These are phyloP conservation scores for Harpagus bidentatus DNA, from an alignment of 2,113 vertebrate species.

Conservation along the genomic window DNA sequence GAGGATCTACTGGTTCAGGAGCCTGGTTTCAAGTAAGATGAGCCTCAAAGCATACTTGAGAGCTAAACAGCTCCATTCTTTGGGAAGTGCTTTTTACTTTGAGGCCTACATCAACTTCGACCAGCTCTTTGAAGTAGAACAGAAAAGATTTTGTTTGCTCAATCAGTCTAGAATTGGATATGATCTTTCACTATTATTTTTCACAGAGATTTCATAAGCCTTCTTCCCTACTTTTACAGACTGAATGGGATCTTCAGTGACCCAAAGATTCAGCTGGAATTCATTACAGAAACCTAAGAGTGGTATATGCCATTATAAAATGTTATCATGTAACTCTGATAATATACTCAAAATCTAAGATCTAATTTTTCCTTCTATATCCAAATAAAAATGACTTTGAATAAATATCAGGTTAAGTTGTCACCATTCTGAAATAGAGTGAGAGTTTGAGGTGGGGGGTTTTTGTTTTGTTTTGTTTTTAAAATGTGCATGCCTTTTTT, in stretches of 20 bases:
- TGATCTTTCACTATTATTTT: not conserved
- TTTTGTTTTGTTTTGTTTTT: not conserved
- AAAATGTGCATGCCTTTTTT: not conserved
- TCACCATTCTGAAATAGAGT: not conserved
- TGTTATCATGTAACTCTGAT: not conserved
- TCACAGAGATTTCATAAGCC: not conserved
- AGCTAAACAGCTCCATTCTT: not conserved
- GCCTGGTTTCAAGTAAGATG: not conserved
- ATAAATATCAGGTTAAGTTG: conserved; percentile 37
- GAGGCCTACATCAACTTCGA: not conserved
- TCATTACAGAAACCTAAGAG: not conserved
- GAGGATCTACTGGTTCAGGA: not conserved
- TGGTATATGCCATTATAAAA: not conserved
- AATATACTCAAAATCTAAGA: not conserved
- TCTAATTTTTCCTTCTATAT: not conserved
- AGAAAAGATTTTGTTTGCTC: not conserved
- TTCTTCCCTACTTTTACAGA: not conserved
- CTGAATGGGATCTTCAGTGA: not conserved
- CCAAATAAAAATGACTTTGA: not conserved
- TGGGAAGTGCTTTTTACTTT: not conserved
- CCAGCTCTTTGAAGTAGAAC: not conserved
- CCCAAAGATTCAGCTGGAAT: not conserved
- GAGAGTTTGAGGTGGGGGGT: not conserved
- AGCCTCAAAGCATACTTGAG: not conserved
- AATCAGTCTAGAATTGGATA: not conserved